Conservation (phyloP, 1,140 invertebrate genomes). For the Bursaphelenchus mucronatus region DNA sequence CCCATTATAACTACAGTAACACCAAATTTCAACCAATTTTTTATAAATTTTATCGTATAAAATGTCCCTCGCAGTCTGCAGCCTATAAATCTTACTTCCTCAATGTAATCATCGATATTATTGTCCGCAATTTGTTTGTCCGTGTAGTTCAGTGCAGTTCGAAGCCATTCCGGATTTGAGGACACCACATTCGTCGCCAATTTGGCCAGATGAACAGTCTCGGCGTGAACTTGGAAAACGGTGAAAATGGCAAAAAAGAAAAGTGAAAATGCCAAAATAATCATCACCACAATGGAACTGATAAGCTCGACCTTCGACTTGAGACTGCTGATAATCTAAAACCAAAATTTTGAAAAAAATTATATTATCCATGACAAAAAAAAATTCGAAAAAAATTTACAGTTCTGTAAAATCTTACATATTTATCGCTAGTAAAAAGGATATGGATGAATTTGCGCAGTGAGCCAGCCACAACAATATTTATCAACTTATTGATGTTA, state of each 20-base stretch:
- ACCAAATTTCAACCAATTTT: too few relatives aligned
- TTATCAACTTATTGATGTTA: constrained; percentile 33
- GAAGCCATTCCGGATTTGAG: constrained; percentile 58
- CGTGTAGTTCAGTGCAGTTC: constrained; percentile 55
- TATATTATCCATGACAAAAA: constrained; percentile 36
- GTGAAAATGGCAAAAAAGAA: constrained; percentile 63
- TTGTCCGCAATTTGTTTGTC: constrained; percentile 53
- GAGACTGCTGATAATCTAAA: constrained; percentile 63
- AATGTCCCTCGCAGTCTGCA: too few relatives aligned
- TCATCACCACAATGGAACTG: constrained; percentile 64
- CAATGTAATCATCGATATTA: constrained; percentile 57
- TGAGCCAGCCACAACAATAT: constrained; percentile 65
- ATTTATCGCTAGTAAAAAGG: constrained; percentile 67
- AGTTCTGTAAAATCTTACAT: constrained; percentile 62
- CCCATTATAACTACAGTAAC: too few relatives aligned
- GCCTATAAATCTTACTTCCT: constrained; percentile 37
- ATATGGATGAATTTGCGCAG: constrained; percentile 64
- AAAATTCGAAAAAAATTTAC: constrained; percentile 15
- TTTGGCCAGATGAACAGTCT: constrained; percentile 85
- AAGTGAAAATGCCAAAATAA: constrained; percentile 62
- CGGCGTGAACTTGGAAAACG: constrained; percentile 76
- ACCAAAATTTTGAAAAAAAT: constrained; percentile 23
- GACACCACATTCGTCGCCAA: constrained; percentile 76
- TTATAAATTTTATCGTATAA: too few relatives aligned
- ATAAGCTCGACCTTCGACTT: constrained; percentile 63